phyloP scores from a whole-genome alignment of 2,888 invertebrate species.

The Hipparchia semele region DNA sequence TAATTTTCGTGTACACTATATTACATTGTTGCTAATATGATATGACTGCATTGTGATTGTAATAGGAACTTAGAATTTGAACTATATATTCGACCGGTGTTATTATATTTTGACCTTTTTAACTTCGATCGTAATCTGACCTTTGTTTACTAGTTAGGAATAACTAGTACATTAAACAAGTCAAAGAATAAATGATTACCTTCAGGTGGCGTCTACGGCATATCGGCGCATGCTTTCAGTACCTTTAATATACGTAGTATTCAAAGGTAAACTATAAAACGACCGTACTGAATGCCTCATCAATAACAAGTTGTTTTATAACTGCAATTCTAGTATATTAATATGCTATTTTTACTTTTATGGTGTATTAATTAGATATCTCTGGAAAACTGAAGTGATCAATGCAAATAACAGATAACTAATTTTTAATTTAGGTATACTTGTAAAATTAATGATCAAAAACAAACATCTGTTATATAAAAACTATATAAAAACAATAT shows the following conservation, averaged over 20 bases:
- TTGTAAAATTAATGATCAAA: too few species aligned
- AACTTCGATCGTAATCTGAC: conserved; percentile 15
- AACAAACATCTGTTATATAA: too few species aligned
- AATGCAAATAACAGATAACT: too few species aligned
- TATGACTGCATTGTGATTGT: too few species aligned
- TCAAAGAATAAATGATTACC: conserved; percentile 22
- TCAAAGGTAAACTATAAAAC: background rate
- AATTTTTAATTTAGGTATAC: too few species aligned
- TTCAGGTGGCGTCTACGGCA: conserved; percentile 12
- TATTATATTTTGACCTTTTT: conserved; percentile 20
- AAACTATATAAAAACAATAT: too few species aligned
- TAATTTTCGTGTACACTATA: too few species aligned
- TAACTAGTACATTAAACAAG: conserved; percentile 17
- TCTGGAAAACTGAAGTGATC: too few species aligned
- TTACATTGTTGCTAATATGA: too few species aligned
- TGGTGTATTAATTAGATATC: too few species aligned
- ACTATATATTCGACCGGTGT: background rate
- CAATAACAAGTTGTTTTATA: background rate
- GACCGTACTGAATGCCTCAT: background rate
- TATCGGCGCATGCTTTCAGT: conserved; percentile 7
- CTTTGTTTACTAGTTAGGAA: conserved; percentile 19
- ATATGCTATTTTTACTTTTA: too few species aligned
- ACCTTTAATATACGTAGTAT: conserved; percentile 1
- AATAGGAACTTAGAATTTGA: background rate
- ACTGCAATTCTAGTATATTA: too few species aligned